phyloP scores from a whole-genome alignment of 2,113 vertebrate species.

The Campylorhamphus procurvoides region DNA sequence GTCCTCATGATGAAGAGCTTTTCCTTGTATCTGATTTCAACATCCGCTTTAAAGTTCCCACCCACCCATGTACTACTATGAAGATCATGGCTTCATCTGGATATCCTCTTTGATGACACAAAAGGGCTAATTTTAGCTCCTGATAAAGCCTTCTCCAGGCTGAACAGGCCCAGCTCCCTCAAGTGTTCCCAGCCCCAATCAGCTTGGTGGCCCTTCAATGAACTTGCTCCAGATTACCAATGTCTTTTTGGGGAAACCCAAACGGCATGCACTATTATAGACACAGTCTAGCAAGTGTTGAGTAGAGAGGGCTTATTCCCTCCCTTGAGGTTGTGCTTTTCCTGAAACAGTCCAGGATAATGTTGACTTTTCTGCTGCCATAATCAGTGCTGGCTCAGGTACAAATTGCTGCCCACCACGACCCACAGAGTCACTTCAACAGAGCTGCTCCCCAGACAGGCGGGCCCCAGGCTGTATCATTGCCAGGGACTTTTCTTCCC shows the following conservation, averaged over 20 bases:
- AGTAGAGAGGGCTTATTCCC: background rate
- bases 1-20: background rate
- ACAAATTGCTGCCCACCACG: background rate
- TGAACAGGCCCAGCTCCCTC: background rate
- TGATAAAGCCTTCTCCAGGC: background rate
- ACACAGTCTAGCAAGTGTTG: background rate
- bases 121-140: background rate
- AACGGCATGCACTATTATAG: background rate
- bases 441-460: background rate
- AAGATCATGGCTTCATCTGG: background rate
- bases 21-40: background rate
- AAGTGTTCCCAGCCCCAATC: background rate
- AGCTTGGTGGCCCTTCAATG: background rate
- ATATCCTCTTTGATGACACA: background rate
- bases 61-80: background rate
- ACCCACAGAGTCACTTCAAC: accelerated
- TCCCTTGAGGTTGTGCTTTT: background rate
- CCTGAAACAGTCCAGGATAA: background rate
- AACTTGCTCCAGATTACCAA: background rate
- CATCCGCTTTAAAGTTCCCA: background rate
- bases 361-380: background rate
- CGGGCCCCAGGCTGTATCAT: background rate
- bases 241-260: background rate
- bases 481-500: background rate
- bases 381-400: background rate